A percentile compares a stretch with the other conserved stretches of the same genome.
Evolutionary conservation across 2,888 invertebrate species (phyloP).

Genomic region (Eilema sororculum): DNA sequence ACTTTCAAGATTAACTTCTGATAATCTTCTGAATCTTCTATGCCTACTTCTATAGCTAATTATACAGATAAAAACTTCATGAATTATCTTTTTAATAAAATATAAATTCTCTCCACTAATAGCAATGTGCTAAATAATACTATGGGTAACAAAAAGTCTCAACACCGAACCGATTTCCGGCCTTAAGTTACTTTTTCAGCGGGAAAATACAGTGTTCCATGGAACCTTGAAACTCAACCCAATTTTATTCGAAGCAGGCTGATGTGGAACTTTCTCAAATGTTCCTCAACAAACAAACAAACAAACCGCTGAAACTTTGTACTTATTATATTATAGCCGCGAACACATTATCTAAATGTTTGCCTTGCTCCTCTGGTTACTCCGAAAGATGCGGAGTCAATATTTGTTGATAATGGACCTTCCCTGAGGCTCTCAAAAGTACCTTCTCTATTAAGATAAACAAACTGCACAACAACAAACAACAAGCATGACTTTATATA

Average conservation of each 20-base stretch:
- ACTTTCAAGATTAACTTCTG: no score
- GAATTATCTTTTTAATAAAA: neutral
- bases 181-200: neutral
- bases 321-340: slow-evolving; percentile 10
- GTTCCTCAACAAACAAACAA: slow-evolving; percentile 20
- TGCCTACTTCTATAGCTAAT: no score
- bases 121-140: neutral
- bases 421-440: neutral
- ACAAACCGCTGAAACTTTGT: slow-evolving; percentile 15
- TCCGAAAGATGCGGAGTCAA: slow-evolving; percentile 10
- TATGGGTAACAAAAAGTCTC: neutral
- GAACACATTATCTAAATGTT: slow-evolving; percentile 13
- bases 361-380: slow-evolving; percentile 10
- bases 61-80: no score
- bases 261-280: slow-evolving; percentile 18
- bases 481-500: neutral
- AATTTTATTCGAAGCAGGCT: slow-evolving; percentile 13
- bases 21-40: no score
- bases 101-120: neutral
- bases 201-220: neutral
- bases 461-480: slow-evolving; percentile 1
- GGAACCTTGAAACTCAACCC: slow-evolving; percentile 14
- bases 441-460: slow-evolving; percentile 11
- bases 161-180: neutral
- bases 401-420: slow-evolving; percentile 15